Conservation (phyloP, 2,113 vertebrate genomes). For the Pogona vitticeps region DNA sequence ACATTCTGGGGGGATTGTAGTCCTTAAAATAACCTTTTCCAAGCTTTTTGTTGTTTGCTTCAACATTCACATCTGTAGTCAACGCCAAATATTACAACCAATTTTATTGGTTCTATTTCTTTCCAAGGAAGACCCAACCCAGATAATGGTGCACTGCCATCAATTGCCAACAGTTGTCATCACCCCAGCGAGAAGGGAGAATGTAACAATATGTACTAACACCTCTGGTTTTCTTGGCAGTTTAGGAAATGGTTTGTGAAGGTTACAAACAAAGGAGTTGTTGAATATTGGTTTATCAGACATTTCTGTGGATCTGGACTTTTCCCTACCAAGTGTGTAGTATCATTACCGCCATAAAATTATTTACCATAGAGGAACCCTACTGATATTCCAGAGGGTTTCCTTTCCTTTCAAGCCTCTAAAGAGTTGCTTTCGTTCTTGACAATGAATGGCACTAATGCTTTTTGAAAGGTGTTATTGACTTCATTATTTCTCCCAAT, state of each 20-base stretch:
- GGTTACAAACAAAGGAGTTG: neutral
- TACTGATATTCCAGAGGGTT: neutral
- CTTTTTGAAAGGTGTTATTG: slow-evolving; percentile 34
- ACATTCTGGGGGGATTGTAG: too few species aligned
- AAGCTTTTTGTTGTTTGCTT: too few species aligned
- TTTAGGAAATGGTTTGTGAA: neutral
- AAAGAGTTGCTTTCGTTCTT: neutral
- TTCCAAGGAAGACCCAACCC: too few species aligned
- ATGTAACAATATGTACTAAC: neutral
- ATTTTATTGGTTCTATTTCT: too few species aligned
- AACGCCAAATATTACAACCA: too few species aligned
- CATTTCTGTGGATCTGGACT: neutral
- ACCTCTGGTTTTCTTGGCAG: neutral
- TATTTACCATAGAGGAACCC: neutral
- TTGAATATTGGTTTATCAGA: neutral
- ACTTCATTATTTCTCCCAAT: slow-evolving; percentile 36
- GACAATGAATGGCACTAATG: slow-evolving; percentile 6
- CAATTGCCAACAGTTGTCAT: too few species aligned
- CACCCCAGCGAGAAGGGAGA: too few species aligned
- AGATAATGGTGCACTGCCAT: too few species aligned
- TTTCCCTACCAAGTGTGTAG: neutral
- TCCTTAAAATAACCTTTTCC: too few species aligned
- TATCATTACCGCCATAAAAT: neutral
- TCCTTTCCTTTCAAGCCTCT: neutral
- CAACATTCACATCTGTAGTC: too few species aligned